Conservation (phyloP, 1,140 invertebrate species). For the Magallana gigas region DNA sequence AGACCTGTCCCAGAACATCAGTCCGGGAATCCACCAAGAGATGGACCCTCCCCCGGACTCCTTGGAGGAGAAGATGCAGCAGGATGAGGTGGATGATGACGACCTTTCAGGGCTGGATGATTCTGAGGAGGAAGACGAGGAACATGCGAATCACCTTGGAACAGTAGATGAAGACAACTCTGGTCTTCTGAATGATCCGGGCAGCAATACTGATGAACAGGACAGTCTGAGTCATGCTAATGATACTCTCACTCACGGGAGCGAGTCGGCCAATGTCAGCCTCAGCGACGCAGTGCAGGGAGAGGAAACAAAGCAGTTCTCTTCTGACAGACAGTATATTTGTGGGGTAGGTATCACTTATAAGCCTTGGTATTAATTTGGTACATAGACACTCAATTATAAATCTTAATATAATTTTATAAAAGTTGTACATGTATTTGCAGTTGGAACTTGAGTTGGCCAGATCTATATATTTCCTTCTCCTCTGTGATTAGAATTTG, state of each 20-base stretch:
- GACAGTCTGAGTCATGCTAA: slow-evolving; percentile 36
- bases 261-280: slow-evolving; percentile 58
- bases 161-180: slow-evolving; percentile 55
- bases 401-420: too few relatives aligned
- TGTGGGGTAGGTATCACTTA: slow-evolving; percentile 60
- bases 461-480: too few relatives aligned
- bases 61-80: not conserved
- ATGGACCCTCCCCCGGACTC: not conserved
- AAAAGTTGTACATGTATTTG: too few relatives aligned
- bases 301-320: slow-evolving; percentile 34
- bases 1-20: not conserved
- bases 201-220: slow-evolving; percentile 10
- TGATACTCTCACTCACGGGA: slow-evolving; percentile 56
- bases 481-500: too few relatives aligned
- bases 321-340: slow-evolving; percentile 45
- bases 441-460: too few relatives aligned
- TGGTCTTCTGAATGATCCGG: slow-evolving; percentile 19
- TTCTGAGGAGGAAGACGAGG: slow-evolving; percentile 57
- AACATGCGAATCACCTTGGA: slow-evolving; percentile 48
- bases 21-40: not conserved
- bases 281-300: slow-evolving; percentile 49
- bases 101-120: slow-evolving; percentile 48
- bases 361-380: not conserved
- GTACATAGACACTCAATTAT: too few relatives aligned
- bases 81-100: slow-evolving; percentile 36